Evolutionary conservation across 64 coral and sea anemone genomes (phyloP).

Genomic region (Stylophora pistillata): DNA sequence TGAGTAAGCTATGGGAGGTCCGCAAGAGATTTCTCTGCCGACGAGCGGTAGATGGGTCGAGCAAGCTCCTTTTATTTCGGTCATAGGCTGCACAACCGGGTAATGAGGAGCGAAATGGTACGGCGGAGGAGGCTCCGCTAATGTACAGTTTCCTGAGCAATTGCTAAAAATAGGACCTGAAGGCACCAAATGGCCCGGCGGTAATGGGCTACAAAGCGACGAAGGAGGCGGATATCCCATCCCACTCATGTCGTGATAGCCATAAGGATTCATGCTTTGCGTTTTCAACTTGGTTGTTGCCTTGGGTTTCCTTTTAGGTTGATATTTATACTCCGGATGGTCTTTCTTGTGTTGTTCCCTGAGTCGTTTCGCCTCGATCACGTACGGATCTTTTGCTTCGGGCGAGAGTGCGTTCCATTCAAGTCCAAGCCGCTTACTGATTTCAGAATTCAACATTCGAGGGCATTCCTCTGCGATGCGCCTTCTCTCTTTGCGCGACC

Average conservation of each 20-base stretch:
- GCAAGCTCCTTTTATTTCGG: slow-evolving; percentile 73
- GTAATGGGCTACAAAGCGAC: slow-evolving; percentile 67
- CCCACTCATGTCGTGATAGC: slow-evolving; percentile 75
- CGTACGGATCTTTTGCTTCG: slow-evolving; percentile 92
- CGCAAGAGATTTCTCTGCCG: slow-evolving; percentile 69
- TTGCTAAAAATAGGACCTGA: slow-evolving; percentile 63
- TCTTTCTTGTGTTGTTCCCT: slow-evolving; percentile 93
- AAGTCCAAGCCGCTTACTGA: slow-evolving; percentile 90
- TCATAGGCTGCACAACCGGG: slow-evolving; percentile 36
- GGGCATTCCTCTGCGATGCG: slow-evolving; percentile 98
- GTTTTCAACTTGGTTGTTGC: slow-evolving; percentile 79
- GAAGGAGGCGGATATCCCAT: slow-evolving; percentile 74
- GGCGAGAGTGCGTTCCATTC: slow-evolving; percentile 95
- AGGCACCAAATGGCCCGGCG: slow-evolving; percentile 62
- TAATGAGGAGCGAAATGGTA: slow-evolving; percentile 82
- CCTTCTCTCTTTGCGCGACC: slow-evolving; percentile 93
- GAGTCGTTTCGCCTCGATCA: slow-evolving; percentile 88
- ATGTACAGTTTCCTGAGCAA: slow-evolving; percentile 74
- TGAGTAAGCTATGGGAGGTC: slow-evolving; percentile 59
- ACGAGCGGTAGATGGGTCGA: slow-evolving; percentile 59
- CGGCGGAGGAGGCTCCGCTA: slow-evolving; percentile 77
- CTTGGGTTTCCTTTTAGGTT: slow-evolving; percentile 96
- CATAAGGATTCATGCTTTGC: slow-evolving; percentile 62
- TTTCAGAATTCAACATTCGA: slow-evolving; percentile 97
- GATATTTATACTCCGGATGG: slow-evolving; percentile 96